Evolutionary conservation across 1,140 invertebrate genomes (phyloP), one percentile per base, ranked within the genome.

Genomic region (Ericerus pela): DNA sequence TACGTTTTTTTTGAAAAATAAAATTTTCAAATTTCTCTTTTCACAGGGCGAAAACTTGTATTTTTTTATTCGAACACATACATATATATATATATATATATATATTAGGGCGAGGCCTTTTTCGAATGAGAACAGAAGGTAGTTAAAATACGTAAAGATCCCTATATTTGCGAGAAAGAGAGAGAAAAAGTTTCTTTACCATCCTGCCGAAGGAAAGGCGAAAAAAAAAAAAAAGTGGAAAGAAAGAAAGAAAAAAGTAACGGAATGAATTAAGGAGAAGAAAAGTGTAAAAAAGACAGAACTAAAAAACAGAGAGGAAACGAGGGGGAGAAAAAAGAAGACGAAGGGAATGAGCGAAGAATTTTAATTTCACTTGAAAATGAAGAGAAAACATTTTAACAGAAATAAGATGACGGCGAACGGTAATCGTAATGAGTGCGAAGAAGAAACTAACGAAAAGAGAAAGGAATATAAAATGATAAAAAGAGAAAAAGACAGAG

Each of bases 321-420:
- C n/a, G n/a, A 59, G 41, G 56, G 38, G 43, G 26, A 38, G 54
- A 55, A 33, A 30, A 55, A 22, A 36, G 56, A 54, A 31, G 53
- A 51, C 37, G 58, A 36, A 51, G 57, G 41, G 41, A 47, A 47
- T 56, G 54, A 57, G 56, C 59, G 41, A 56, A 62, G 61, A 62
- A 62, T 62, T 62, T 62, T 62, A 62, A 62, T 62, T 62, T 62
- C 61, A 61, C 61, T 62, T 62, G 61, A 62, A 59, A 62, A 59
- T 61, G 59, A 62, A 62, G 61, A 62, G 61, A 62, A 62, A 62
- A 62, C 61, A 62, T 62, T 62, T 62, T 62, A 62, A 62, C 61
- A 62, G 61, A 62, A 62, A 62, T 60, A 59, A 62, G 60, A 62
- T 60, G 58, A 58, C 53, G 55, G 55, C 28, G 51, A 20, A 38